These are phyloP conservation scores for Tenualosa ilisha DNA, from an alignment of 2,797 vertebrate species.

Conservation along the genomic window DNA sequence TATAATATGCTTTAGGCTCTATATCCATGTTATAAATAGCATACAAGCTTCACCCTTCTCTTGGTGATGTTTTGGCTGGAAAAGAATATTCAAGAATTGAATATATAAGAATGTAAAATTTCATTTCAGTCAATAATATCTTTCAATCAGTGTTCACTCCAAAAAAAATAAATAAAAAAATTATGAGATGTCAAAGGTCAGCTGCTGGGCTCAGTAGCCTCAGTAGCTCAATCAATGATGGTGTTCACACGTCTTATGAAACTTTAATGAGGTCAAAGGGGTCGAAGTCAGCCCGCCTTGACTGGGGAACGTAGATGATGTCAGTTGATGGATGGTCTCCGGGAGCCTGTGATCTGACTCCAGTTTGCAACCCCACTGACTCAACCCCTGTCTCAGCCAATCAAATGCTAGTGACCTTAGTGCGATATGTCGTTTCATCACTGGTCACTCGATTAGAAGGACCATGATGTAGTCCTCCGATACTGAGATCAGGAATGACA, in stretches of 20 bases:
- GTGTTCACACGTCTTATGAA: background rate
- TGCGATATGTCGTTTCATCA: background rate
- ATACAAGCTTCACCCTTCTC: no score
- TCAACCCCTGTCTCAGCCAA: background rate
- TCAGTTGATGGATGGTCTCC: background rate
- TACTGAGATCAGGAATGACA: no score
- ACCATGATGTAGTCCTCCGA: no score
- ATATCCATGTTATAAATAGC: no score
- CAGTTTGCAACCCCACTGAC: background rate
- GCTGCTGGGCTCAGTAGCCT: background rate
- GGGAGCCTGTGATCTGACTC: background rate
- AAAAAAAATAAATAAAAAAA: background rate
- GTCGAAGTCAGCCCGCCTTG: background rate
- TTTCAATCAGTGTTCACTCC: background rate
- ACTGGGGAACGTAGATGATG: background rate
- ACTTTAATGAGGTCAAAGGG: background rate
- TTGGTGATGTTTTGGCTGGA: no score
- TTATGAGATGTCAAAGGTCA: background rate
- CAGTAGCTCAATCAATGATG: background rate
- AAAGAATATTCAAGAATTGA: no score
- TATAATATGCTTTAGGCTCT: no score
- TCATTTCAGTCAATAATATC: background rate
- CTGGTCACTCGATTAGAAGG: background rate
- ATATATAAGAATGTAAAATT: no score
- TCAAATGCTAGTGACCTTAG: background rate